Evolutionary conservation across 2,888 invertebrate species (phyloP).

Genomic region (Tridacna crocea): DNA sequence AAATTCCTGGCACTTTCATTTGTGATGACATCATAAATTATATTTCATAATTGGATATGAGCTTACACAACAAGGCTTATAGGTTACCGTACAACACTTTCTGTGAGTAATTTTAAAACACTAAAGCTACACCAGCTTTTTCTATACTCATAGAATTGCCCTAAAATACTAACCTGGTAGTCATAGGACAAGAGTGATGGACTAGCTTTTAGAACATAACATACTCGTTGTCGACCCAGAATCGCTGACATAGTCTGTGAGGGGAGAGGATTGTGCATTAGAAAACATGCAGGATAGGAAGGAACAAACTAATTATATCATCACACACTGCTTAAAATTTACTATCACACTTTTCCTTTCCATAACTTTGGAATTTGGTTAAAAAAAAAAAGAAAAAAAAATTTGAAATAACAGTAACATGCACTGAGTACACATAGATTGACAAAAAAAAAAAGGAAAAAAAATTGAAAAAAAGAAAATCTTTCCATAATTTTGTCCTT

Average conservation of each 20-base stretch:
- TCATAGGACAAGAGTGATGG: constrained; percentile 56
- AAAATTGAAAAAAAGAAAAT: no score
- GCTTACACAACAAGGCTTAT: no score
- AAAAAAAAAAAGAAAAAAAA: no score
- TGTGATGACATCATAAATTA: no score
- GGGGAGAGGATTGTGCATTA: constrained; percentile 23
- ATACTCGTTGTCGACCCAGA: constrained; percentile 52
- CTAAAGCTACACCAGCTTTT: not conserved
- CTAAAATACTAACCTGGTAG: constrained; percentile 53
- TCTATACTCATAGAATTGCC: not conserved
- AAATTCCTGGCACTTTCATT: no score
- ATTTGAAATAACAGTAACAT: no score
- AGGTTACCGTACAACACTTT: no score
- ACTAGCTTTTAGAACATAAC: constrained; percentile 60
- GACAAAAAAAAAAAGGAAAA: no score
- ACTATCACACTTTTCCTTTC: not conserved
- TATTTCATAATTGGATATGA: no score
- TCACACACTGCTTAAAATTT: not conserved
- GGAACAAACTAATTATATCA: not conserved
- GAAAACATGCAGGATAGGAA: constrained; percentile 12
- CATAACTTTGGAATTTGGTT: not conserved
- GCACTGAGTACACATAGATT: no score
- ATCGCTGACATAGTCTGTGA: constrained; percentile 56
- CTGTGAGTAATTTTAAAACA: not conserved
- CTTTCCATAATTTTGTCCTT: no score